Conservation (phyloP, 64 coral and sea anemone species). For the Anthopleura sola region DNA sequence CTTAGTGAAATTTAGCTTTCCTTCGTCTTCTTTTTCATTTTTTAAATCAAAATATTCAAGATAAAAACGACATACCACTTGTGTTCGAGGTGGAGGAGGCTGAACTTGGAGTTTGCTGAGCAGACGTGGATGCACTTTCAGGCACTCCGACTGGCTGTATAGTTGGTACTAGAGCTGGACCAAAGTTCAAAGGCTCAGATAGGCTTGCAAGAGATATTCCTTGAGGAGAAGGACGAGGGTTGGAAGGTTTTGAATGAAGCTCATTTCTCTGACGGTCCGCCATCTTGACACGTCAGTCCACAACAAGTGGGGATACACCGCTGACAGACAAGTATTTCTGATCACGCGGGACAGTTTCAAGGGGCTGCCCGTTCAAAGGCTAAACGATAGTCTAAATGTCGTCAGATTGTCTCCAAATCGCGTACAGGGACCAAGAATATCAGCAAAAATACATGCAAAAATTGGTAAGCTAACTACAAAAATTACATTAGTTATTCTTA, state of each 20-base stretch:
- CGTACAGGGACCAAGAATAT: too few relatives aligned
- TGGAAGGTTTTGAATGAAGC: slow-evolving; percentile 13
- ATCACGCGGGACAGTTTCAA: too few relatives aligned
- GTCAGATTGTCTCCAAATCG: too few relatives aligned
- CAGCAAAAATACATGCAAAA: too few relatives aligned
- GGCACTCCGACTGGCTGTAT: slow-evolving; percentile 17
- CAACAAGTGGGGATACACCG: neutral
- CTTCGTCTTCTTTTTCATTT: too few relatives aligned
- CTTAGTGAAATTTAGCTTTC: too few relatives aligned
- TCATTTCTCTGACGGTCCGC: slow-evolving; percentile 37
- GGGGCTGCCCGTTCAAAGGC: too few relatives aligned
- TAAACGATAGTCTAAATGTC: too few relatives aligned
- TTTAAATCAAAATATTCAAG: too few relatives aligned
- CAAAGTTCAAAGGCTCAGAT: slow-evolving; percentile 53
- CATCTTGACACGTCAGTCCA: slow-evolving; percentile 55
- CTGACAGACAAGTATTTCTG: neutral
- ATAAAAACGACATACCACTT: neutral
- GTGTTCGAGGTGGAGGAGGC: neutral
- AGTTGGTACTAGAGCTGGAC: slow-evolving; percentile 45
- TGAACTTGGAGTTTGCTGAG: slow-evolving; percentile 17
- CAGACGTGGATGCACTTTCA: neutral
- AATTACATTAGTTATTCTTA: too few relatives aligned
- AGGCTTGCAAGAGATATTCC: slow-evolving; percentile 45
- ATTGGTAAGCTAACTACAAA: too few relatives aligned
- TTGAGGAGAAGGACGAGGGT: slow-evolving; percentile 32